Conservation (phyloP, 2,113 vertebrate genomes). For the Hemicordylus capensis region DNA sequence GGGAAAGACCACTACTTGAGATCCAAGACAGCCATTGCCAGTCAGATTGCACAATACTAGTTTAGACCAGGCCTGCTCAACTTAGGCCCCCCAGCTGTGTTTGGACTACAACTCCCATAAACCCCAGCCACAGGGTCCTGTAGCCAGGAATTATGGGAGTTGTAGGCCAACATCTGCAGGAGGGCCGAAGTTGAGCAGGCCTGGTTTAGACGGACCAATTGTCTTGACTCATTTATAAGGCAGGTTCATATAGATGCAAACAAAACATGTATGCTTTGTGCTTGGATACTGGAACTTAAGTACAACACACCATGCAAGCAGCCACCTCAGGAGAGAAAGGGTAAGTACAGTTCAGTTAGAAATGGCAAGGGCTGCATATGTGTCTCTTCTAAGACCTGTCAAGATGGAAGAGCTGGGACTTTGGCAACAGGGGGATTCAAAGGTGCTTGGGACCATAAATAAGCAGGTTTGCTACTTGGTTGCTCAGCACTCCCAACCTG, state of each 20-base stretch:
- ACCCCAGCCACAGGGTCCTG: too few species aligned
- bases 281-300: neutral
- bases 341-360: neutral
- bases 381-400: neutral
- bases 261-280: neutral
- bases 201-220: neutral
- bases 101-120: too few species aligned
- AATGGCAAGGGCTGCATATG: neutral
- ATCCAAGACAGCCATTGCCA: neutral
- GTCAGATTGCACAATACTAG: neutral
- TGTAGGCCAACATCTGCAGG: too few species aligned
- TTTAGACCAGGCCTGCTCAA: neutral
- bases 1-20: neutral
- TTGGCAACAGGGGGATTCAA: neutral
- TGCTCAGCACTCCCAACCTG: neutral
- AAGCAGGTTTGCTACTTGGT: neutral
- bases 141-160: too few species aligned
- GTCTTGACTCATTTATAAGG: neutral
- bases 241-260: neutral
- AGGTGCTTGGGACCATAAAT: neutral
- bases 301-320: neutral
- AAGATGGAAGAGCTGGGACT: neutral
- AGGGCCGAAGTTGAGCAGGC: too few species aligned
- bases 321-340: neutral
- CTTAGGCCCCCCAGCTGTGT: too few species aligned